phyloP scores from a whole-genome alignment of 2,888 invertebrate species.

The Hyalella azteca region DNA sequence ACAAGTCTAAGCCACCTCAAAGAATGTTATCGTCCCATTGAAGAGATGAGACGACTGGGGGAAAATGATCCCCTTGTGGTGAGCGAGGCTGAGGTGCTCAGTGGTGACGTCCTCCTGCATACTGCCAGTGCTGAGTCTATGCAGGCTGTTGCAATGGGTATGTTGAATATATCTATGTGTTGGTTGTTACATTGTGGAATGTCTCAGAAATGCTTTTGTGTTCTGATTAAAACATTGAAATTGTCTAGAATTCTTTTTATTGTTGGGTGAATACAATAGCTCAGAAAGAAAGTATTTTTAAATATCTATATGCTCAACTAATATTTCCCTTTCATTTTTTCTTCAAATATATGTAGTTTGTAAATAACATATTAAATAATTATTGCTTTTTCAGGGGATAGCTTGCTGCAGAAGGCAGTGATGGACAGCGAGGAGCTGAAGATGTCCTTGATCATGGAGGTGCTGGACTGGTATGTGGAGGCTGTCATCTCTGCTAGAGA shows the following conservation, averaged over 20 bases:
- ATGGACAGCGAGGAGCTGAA: neutral
- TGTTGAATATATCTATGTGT: too few species aligned
- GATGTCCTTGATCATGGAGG: conserved; percentile 22
- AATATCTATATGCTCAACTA: too few species aligned
- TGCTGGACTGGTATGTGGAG: conserved; percentile 22
- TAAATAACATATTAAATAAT: too few species aligned
- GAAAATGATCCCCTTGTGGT: neutral
- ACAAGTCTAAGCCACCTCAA: neutral
- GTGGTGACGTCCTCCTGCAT: neutral
- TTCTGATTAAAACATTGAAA: too few species aligned
- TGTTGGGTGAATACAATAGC: too few species aligned
- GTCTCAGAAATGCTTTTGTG: too few species aligned
- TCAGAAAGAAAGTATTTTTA: too few species aligned
- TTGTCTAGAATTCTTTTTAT: too few species aligned
- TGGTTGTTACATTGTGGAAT: too few species aligned
- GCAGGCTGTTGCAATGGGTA: neutral
- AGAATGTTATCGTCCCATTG: conserved; percentile 1
- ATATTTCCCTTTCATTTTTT: too few species aligned
- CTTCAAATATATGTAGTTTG: too few species aligned
- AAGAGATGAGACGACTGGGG: neutral
- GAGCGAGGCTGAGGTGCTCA: neutral
- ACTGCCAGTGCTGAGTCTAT: conserved; percentile 9
- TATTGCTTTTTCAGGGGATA: neutral
- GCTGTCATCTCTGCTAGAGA: conserved; percentile 3
- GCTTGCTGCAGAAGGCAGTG: neutral